Percentiles rank a stretch among this genome's conserved stretches.
Evolutionary conservation across 2,888 invertebrate genomes (phyloP).

Genomic region (Hypercompe scribonia): DNA sequence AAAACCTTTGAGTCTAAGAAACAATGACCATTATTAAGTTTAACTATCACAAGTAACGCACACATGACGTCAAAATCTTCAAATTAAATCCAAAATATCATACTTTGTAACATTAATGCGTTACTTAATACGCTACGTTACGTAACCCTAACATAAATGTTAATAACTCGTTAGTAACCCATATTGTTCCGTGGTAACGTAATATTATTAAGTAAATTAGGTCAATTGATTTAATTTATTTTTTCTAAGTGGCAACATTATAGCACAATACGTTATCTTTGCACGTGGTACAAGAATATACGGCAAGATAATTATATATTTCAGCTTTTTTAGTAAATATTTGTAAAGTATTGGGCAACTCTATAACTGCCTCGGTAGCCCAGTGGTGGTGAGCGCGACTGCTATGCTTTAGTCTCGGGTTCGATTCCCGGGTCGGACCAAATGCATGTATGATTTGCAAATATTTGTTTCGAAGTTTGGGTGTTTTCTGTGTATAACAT

Average conservation of each 20-base stretch:
- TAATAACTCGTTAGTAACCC: slow-evolving; percentile 12
- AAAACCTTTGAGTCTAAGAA: too few species aligned
- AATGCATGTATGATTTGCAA: too few species aligned
- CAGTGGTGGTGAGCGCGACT: too few species aligned
- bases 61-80: not conserved
- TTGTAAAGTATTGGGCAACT: too few species aligned
- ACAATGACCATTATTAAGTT: too few species aligned
- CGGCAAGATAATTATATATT: not conserved
- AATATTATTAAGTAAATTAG: slow-evolving; percentile 1
- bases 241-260: not conserved
- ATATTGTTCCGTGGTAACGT: not conserved
- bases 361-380: too few species aligned
- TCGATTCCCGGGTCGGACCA: too few species aligned
- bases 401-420: too few species aligned
- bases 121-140: not conserved
- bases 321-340: too few species aligned
- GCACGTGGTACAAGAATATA: not conserved
- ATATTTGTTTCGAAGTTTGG: too few species aligned
- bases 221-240: slow-evolving; percentile 1
- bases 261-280: not conserved
- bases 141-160: slow-evolving; percentile 1
- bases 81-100: not conserved
- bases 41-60: too few species aligned
- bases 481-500: too few species aligned
- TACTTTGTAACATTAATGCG: not conserved